Evolutionary conservation across 2,797 vertebrate species (phyloP).

Genomic region (Gadopsis bispinosus): DNA sequence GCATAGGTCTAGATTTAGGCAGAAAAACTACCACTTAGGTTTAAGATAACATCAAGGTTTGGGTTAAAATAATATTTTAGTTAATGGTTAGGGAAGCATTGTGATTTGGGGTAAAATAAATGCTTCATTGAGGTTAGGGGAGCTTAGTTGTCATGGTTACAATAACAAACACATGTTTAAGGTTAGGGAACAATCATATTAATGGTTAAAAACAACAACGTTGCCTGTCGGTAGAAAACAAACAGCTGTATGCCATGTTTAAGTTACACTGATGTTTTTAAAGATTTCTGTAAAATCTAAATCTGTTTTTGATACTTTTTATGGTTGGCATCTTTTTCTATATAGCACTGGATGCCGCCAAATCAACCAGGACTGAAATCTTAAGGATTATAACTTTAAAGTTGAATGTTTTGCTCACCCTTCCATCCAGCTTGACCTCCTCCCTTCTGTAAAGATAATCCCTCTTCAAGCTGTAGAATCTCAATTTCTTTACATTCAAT

Average conservation of each 20-base stretch:
- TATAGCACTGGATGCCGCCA: neutral
- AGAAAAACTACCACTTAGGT: too few species aligned
- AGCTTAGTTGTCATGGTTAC: neutral
- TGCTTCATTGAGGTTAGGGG: neutral
- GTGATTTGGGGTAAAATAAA: neutral
- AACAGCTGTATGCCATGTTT: neutral
- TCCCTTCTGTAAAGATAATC: neutral
- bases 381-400: neutral
- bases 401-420: neutral
- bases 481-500: neutral
- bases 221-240: neutral
- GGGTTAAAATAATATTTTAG: neutral
- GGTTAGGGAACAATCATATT: neutral
- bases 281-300: neutral
- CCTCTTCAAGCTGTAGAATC: neutral
- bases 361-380: neutral
- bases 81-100: neutral
- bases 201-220: neutral
- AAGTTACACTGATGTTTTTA: neutral
- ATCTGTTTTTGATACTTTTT: neutral
- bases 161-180: neutral
- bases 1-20: neutral
- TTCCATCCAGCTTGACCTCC: neutral
- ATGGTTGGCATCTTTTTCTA: neutral
- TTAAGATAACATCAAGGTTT: neutral